Evolutionary conservation across 1,140 invertebrate genomes (phyloP).

Genomic region (Melitaea cinxia): DNA sequence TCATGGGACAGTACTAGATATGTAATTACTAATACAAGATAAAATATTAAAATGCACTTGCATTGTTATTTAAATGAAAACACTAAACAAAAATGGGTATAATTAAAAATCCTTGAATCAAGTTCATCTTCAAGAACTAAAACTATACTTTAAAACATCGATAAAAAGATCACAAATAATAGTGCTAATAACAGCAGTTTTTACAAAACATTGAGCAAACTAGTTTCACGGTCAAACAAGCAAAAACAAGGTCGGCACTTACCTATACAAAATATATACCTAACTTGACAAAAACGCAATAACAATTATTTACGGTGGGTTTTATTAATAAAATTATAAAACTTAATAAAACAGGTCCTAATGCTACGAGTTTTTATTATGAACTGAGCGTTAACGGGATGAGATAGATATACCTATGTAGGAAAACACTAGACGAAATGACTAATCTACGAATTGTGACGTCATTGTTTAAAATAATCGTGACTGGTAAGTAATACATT

Average conservation of each 20-base stretch:
- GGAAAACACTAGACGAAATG: neutral
- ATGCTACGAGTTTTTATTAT: neutral
- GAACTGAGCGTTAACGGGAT: neutral
- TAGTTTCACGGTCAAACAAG: conserved; percentile 2
- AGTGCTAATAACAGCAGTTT: neutral
- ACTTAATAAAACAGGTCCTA: neutral
- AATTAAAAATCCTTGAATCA: no score
- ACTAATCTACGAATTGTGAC: conserved; percentile 3
- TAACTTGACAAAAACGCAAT: neutral
- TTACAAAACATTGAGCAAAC: neutral
- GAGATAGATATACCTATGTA: neutral
- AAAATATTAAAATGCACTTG: no score
- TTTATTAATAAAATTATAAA: neutral
- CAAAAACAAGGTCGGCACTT: conserved; percentile 1
- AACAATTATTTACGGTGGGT: neutral
- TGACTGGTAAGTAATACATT: conserved; percentile 6
- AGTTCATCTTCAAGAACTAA: neutral
- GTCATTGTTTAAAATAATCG: conserved; percentile 23
- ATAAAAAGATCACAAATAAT: neutral
- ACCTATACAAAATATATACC: neutral
- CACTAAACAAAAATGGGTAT: no score
- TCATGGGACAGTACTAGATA: no score
- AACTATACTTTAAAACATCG: neutral
- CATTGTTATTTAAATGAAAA: no score
- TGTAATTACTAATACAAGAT: no score